Conservation (phyloP, 2,888 invertebrate genomes). For the Cosmia pyralina region DNA sequence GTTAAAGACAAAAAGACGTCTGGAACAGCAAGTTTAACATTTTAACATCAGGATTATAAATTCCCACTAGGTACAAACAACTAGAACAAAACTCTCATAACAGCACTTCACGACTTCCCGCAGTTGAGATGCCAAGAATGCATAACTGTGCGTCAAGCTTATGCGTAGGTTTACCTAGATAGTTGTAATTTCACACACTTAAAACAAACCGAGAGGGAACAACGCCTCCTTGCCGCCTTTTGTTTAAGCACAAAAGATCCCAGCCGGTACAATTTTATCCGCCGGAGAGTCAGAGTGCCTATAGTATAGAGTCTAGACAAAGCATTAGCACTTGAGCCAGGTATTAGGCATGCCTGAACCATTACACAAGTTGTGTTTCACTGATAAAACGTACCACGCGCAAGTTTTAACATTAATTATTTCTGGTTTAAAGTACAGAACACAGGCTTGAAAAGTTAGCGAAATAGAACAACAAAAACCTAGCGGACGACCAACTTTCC, state of each 20-base stretch:
- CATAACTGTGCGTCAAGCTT: slow-evolving; percentile 21
- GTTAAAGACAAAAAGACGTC: neutral
- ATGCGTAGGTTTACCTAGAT: slow-evolving; percentile 30
- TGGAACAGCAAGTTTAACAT: neutral
- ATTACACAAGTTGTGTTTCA: slow-evolving; percentile 53
- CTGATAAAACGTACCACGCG: slow-evolving; percentile 39
- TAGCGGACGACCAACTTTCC: slow-evolving; percentile 25
- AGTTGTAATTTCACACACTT: slow-evolving; percentile 56
- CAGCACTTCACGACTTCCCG: neutral
- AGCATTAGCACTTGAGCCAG: slow-evolving; percentile 29
- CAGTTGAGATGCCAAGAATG: slow-evolving; percentile 21
- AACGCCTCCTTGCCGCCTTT: slow-evolving; percentile 44
- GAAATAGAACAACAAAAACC: slow-evolving; percentile 50
- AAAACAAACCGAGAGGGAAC: slow-evolving; percentile 21
- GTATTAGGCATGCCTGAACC: slow-evolving; percentile 48
- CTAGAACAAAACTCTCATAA: slow-evolving; percentile 15
- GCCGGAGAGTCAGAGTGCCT: neutral
- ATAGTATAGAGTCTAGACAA: slow-evolving; percentile 51
- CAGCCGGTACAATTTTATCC: slow-evolving; percentile 47
- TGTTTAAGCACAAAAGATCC: slow-evolving; percentile 59
- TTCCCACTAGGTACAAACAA: neutral
- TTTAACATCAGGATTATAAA: neutral
- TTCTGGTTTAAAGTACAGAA: slow-evolving; percentile 44
- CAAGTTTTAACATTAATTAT: slow-evolving; percentile 60
- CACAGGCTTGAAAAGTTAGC: slow-evolving; percentile 41